Conservation (phyloP, 2,113 vertebrate species). For the Phoxinus phoxinus region DNA sequence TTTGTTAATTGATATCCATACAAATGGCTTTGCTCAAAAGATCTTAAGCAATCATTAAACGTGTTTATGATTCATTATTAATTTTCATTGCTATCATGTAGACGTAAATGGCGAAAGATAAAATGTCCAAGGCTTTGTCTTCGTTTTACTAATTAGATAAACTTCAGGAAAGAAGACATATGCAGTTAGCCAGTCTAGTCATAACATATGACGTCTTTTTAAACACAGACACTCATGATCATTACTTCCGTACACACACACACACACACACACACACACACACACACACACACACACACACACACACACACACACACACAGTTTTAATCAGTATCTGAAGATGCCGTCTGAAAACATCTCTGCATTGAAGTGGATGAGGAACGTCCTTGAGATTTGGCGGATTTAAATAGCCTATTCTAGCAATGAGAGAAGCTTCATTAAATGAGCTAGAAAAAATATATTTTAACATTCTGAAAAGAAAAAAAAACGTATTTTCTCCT, state of each 20-base stretch:
- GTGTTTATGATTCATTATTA: not conserved
- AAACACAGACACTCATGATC: conserved; percentile 5
- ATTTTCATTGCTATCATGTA: conserved; percentile 11
- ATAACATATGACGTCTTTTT: not conserved
- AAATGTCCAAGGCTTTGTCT: not conserved
- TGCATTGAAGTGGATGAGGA: conserved; percentile 47
- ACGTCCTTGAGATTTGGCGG: conserved; percentile 48
- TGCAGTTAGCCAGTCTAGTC: not conserved
- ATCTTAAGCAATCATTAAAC: not conserved
- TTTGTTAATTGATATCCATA: not conserved
- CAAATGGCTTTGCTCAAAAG: not conserved
- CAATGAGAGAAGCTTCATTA: conserved; percentile 52
- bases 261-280: not conserved
- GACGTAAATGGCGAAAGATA: not conserved
- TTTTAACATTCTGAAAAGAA: conserved; percentile 48
- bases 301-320: not conserved
- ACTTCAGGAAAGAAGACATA: not conserved
- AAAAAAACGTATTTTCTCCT: conserved; percentile 18
- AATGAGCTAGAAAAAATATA: conserved; percentile 42
- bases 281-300: not conserved
- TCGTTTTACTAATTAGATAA: conserved; percentile 7
- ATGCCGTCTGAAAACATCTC: conserved; percentile 38
- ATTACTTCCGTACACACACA: not conserved
- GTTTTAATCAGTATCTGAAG: conserved; percentile 40
- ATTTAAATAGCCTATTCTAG: conserved; percentile 53